These are phyloP conservation scores for Drosophila ercepeae DNA, from an alignment of 1,140 invertebrate genomes.

Conservation along the genomic window DNA sequence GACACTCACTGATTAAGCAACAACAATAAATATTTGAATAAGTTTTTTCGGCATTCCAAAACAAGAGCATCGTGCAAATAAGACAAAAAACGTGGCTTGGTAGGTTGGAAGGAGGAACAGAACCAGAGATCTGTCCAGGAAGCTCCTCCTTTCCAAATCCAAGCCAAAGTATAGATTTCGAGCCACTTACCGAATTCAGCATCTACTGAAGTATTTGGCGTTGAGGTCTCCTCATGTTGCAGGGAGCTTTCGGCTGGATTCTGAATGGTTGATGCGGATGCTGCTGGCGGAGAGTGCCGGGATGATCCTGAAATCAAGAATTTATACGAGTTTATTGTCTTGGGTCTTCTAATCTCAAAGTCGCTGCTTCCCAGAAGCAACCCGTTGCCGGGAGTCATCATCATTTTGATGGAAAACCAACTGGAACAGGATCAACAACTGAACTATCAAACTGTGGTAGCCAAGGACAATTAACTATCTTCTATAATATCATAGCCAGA, in stretches of 20 bases:
- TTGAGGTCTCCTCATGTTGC: slow-evolving; percentile 58
- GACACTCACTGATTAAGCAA: slow-evolving; percentile 64
- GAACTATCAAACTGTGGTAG: background rate
- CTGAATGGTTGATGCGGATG: slow-evolving; percentile 2
- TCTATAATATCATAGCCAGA: too few species aligned
- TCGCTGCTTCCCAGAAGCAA: background rate
- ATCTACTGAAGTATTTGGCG: slow-evolving; percentile 62
- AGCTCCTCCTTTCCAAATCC: background rate
- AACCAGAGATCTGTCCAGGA: too few species aligned
- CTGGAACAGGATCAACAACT: too few species aligned
- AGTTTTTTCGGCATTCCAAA: slow-evolving; percentile 39
- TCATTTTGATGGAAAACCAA: background rate
- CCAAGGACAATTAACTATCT: background rate
- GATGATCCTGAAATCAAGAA: slow-evolving; percentile 32
- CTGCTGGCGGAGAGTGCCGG: slow-evolving; percentile 62
- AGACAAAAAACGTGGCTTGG: slow-evolving; percentile 16
- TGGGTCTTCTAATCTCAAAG: background rate
- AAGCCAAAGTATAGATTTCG: background rate
- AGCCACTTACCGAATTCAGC: slow-evolving; percentile 69
- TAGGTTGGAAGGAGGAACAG: background rate
- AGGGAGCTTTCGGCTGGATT: slow-evolving; percentile 27
- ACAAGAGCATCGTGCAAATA: slow-evolving; percentile 47
- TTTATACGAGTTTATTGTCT: background rate
- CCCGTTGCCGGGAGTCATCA: background rate
- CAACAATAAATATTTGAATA: slow-evolving; percentile 48